These are phyloP conservation scores for Drosophila pseudotalamancana DNA, from an alignment of 2,888 invertebrate genomes.

Conservation along the genomic window DNA sequence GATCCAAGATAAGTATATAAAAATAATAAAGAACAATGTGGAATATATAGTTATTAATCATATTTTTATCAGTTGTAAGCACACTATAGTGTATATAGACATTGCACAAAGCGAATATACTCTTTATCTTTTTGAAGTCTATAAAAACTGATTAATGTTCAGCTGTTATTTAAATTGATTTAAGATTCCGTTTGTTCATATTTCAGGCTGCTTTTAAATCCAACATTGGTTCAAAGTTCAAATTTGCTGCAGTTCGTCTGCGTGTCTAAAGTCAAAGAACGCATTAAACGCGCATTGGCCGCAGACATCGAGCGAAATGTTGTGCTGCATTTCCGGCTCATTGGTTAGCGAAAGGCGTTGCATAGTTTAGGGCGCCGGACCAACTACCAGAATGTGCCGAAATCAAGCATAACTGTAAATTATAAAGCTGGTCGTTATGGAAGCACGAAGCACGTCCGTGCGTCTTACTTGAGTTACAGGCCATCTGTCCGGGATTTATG, in stretches of 20 bases:
- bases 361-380: slow-evolving; percentile 24
- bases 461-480: slow-evolving; percentile 60
- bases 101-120: too few relatives aligned
- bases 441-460: slow-evolving; percentile 34
- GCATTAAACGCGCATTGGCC: slow-evolving; percentile 77
- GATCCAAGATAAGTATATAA: too few relatives aligned
- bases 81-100: too few relatives aligned
- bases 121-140: too few relatives aligned
- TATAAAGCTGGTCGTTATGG: slow-evolving; percentile 49
- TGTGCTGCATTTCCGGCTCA: slow-evolving; percentile 66
- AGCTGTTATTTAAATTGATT: too few relatives aligned
- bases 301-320: slow-evolving; percentile 30
- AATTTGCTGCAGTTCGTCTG: neutral
- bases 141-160: too few relatives aligned
- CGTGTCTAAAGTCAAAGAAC: slow-evolving; percentile 74
- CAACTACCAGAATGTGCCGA: slow-evolving; percentile 25
- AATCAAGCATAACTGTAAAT: slow-evolving; percentile 66
- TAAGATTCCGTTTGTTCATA: slow-evolving; percentile 20
- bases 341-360: slow-evolving; percentile 56
- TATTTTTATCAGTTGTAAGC: too few relatives aligned
- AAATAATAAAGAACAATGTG: too few relatives aligned
- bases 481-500: slow-evolving; percentile 58
- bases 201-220: neutral
- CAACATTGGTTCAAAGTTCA: neutral
- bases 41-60: too few relatives aligned